A percentile compares a stretch with the other conserved stretches of the same genome.
phyloP scores from a whole-genome alignment of 2,888 invertebrate species.

The Pollenia amentaria region DNA sequence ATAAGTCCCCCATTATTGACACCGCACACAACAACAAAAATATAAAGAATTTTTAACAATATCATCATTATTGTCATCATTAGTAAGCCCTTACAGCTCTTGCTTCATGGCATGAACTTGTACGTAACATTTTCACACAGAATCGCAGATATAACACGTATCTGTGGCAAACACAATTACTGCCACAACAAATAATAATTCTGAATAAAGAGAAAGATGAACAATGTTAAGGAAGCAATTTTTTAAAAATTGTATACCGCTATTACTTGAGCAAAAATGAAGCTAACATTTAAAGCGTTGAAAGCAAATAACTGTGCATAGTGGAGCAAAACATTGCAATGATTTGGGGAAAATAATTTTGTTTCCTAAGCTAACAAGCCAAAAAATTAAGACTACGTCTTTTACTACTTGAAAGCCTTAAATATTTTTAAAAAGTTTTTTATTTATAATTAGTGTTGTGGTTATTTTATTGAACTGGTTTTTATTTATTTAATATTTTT shows the following conservation, averaged over 20 bases:
- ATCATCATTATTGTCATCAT: conserved; percentile 65
- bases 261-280: conserved; percentile 8
- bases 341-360: too few relatives aligned
- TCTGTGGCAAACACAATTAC: not conserved
- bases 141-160: conserved; percentile 43
- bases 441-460: too few relatives aligned
- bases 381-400: too few relatives aligned
- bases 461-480: too few relatives aligned
- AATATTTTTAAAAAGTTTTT: too few relatives aligned
- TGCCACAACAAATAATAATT: conserved; percentile 1
- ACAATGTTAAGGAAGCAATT: not conserved
- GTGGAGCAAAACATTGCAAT: not conserved
- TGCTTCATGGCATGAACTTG: conserved; percentile 12
- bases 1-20: conserved; percentile 67
- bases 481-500: too few relatives aligned
- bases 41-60: conserved; percentile 64
- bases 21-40: conserved; percentile 56
- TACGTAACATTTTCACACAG: conserved; percentile 22
- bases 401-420: too few relatives aligned
- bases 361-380: too few relatives aligned
- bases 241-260: conserved; percentile 4
- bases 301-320: too few relatives aligned
- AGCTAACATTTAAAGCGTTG: not conserved
- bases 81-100: not conserved
- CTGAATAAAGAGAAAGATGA: not conserved